Evolutionary conservation across 2,113 vertebrate genomes (phyloP).

Genomic region (Poecile atricapillus): DNA sequence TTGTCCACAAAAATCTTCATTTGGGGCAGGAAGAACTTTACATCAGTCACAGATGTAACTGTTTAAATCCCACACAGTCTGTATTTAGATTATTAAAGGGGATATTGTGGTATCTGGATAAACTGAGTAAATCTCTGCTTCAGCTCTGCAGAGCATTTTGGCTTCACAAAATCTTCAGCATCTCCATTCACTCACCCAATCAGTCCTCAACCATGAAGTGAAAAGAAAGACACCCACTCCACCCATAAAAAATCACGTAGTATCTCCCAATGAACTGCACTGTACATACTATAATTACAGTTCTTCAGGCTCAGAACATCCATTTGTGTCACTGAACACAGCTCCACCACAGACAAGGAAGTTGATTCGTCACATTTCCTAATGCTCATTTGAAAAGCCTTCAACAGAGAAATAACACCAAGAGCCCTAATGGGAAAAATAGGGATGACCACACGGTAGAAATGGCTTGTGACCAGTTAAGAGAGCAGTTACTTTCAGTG

Average conservation of each 20-base stretch:
- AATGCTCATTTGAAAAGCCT: neutral
- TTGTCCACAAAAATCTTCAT: neutral
- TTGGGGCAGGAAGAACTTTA: neutral
- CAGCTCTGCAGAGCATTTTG: neutral
- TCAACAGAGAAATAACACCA: neutral
- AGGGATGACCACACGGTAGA: neutral
- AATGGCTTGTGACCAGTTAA: neutral
- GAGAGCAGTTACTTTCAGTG: neutral
- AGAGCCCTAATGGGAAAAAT: neutral
- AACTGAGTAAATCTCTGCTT: neutral
- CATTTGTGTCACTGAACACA: neutral
- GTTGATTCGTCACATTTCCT: neutral
- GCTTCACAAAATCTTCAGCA: neutral
- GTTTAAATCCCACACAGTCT: neutral
- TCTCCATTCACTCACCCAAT: neutral
- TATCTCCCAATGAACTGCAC: neutral
- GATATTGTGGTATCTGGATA: neutral
- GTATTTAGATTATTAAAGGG: neutral
- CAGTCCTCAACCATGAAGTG: neutral
- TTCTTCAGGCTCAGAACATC: neutral
- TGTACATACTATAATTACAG: accelerated
- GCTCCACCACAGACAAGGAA: neutral
- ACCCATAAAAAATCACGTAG: neutral
- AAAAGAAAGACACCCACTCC: neutral
- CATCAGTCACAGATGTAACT: neutral